Evolutionary conservation across 1,140 invertebrate genomes (phyloP), one percentile per base, ranked within the genome.

Genomic region (Leptoteleia sp.): DNA sequence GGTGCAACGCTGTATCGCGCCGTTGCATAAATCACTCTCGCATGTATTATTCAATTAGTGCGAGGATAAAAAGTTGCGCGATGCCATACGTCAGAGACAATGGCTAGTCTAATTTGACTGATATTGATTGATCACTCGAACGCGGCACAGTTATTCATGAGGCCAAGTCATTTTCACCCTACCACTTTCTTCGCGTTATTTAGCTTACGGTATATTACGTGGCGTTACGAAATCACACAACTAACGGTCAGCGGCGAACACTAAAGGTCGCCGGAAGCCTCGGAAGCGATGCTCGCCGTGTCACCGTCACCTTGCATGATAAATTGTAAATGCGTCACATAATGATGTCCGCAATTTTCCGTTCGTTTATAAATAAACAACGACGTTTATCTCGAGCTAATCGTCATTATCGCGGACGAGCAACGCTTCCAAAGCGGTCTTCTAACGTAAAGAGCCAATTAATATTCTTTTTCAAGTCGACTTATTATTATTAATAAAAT

Each of bases 201-300:
- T 45, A 68, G 61, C 67, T 78, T 72, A 71, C 76, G 72, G 62
- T 68, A 61, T 68, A 59, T 83, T 83, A 82, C 82, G 61, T 80
- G 29, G 45, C 31, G 37, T 81, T 81, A 80, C 80, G 73, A 77
- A 78, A 81, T 31, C 15, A 48, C 40, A 31, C 73, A 67, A 59
- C 61, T 83, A 83, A 83, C 82, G 80, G 82, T 83, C 82, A 81
- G 43, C 75, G 50, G 73, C 62, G 57, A 79, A 62, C 76, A 38
- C 72, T 75, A 81, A 83, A 81, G 82, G 80, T 83, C 82, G 76
- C 50, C 82, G 80, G 82, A 83, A 83, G 81, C 76, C 70, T 71
- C 80, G 72, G 77, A 76, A 78, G 71, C 80, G 71, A 68, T 37
- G 68, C 64, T 31, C 15, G 48, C 73, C 64, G 55, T 70, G 75